Percentiles rank a stretch among this genome's conserved stretches.
Evolutionary conservation across 1,140 invertebrate genomes (phyloP).

Genomic region (Aphelenchoides fujianensis): DNA sequence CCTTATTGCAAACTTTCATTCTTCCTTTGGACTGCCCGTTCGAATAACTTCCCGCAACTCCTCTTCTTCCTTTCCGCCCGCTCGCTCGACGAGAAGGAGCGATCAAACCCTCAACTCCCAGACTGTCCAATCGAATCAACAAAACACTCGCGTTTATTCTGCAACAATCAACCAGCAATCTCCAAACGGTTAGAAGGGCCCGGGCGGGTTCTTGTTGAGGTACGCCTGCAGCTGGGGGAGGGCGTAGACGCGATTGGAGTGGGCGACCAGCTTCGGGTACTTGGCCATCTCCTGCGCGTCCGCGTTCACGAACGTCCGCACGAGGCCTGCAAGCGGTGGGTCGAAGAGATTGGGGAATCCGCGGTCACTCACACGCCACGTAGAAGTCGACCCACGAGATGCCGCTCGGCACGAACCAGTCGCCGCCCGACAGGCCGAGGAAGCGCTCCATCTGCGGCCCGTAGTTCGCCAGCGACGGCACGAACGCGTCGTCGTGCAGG

Average conservation of each 20-base stretch:
- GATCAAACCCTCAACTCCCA: no score
- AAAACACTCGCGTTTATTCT: no score
- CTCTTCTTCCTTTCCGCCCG: no score
- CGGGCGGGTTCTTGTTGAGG: neutral
- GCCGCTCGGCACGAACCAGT: neutral
- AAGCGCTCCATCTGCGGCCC: neutral
- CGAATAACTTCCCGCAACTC: no score
- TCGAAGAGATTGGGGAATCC: neutral
- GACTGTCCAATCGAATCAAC: no score
- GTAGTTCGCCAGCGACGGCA: neutral
- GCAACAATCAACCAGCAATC: constrained; percentile 2
- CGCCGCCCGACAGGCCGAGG: neutral
- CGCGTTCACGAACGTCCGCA: neutral
- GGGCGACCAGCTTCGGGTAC: neutral
- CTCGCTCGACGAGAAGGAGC: no score
- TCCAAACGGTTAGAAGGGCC: neutral
- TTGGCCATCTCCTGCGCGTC: neutral
- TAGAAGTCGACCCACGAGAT: neutral
- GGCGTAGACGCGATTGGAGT: neutral
- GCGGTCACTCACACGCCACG: neutral
- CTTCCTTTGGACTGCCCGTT: no score
- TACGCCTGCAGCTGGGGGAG: neutral
- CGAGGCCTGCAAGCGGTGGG: neutral
- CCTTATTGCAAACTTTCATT: no score
- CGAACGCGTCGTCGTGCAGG: neutral